Evolutionary conservation across 2,888 invertebrate genomes (phyloP).

Genomic region (Zonitis immaculata): DNA sequence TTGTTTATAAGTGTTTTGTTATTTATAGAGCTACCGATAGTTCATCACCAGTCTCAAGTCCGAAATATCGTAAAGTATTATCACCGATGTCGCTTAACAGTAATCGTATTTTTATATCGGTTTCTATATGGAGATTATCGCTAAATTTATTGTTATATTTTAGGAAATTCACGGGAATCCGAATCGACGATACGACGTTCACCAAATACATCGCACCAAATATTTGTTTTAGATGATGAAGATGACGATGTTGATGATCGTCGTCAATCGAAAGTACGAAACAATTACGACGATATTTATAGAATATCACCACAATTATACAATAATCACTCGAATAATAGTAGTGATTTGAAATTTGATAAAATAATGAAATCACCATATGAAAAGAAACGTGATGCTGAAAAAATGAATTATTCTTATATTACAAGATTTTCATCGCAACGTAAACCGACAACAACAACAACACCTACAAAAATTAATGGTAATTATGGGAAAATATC

Average conservation of each 20-base stretch:
- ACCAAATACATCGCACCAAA: not conserved
- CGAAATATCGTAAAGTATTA: conserved; percentile 26
- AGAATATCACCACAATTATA: conserved; percentile 25
- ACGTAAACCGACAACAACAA: conserved; percentile 3
- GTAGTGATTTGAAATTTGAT: conserved; percentile 38
- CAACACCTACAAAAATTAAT: not conserved
- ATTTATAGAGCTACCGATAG: conserved; percentile 22
- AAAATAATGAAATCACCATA: conserved; percentile 29
- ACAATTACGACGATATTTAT: conserved; percentile 7
- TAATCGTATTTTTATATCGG: conserved; percentile 20
- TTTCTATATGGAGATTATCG: not conserved
- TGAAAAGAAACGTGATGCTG: conserved; percentile 29
- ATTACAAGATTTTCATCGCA: conserved; percentile 20
- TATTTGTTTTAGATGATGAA: conserved; percentile 19
- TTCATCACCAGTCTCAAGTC: conserved; percentile 18
- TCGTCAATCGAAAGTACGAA: conserved; percentile 1
- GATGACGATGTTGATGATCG: no score
- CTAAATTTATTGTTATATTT: conserved; percentile 8
- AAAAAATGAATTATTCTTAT: conserved; percentile 28
- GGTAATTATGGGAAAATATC: conserved; percentile 3
- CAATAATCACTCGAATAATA: conserved; percentile 19
- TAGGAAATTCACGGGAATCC: conserved; percentile 27
- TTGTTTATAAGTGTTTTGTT: not conserved
- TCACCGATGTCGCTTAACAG: conserved; percentile 18
- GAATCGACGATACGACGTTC: not conserved